Conservation (phyloP, 2,113 vertebrate species). For the Crotalus viridis region DNA sequence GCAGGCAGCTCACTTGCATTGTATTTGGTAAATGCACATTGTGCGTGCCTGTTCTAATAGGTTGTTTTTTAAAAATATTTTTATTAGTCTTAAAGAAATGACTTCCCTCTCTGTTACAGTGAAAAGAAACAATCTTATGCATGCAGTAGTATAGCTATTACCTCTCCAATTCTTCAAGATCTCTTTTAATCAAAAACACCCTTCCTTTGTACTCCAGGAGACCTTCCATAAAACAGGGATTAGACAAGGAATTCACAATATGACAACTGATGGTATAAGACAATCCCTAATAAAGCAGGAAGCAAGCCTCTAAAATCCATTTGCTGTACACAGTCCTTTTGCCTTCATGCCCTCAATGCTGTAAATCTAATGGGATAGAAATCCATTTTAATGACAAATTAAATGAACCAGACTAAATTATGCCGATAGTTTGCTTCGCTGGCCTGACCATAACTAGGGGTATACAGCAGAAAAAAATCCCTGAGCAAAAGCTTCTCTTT, state of each 20-base stretch:
- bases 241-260: not conserved
- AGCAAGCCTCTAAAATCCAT: not conserved
- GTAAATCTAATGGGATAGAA: conserved; percentile 21
- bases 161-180: not conserved
- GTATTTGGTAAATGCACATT: conserved; percentile 20
- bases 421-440: conserved; percentile 7
- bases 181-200: conserved; percentile 6
- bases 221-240: not conserved
- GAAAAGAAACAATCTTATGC: rapidly evolving
- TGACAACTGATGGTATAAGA: not conserved
- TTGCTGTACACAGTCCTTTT: not conserved
- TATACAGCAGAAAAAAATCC: conserved; percentile 33
- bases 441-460: conserved; percentile 9
- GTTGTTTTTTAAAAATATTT: not conserved
- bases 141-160: not conserved
- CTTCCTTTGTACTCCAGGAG: conserved; percentile 1
- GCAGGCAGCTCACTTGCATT: not conserved
- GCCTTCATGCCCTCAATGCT: not conserved
- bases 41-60: not conserved
- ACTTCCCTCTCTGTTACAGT: not conserved
- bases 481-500: conserved; percentile 10
- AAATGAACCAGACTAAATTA: conserved; percentile 24
- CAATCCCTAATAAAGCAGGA: conserved; percentile 16
- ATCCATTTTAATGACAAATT: conserved; percentile 25
- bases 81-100: not conserved